A percentile compares a stretch with the other conserved stretches of the same genome.
Conservation (phyloP, 2,113 vertebrate genomes). For the Terrapene triunguis region DNA sequence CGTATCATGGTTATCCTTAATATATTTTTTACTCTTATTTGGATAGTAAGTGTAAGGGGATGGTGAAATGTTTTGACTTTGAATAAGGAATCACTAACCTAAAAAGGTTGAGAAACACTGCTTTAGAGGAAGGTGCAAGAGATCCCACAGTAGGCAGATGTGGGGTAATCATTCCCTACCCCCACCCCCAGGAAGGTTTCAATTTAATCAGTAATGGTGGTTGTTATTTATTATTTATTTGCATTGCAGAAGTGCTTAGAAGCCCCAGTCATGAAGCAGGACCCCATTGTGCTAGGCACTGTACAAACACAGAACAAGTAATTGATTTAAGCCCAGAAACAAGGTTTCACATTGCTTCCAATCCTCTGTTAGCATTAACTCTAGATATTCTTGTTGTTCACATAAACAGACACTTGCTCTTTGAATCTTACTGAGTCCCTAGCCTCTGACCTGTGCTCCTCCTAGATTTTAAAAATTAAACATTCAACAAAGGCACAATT, state of each 20-base stretch:
- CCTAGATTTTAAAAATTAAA: not conserved
- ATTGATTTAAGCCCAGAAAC: not conserved
- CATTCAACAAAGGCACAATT: not conserved
- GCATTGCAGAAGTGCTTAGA: constrained; percentile 24
- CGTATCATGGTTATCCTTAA: not conserved
- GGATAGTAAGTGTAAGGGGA: not conserved
- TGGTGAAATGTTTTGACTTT: not conserved
- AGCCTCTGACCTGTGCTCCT: not conserved
- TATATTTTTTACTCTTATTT: not conserved
- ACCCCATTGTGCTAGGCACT: not conserved
- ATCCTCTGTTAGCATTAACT: not conserved
- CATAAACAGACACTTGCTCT: not conserved
- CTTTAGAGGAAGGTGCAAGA: not conserved
- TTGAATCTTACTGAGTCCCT: not conserved
- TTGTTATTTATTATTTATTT: constrained; percentile 11
- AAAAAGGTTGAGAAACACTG: not conserved
- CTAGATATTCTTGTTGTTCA: not conserved
- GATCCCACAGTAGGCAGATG: not conserved
- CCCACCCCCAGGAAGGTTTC: not conserved
- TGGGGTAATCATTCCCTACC: not conserved
- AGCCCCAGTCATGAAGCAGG: not conserved
- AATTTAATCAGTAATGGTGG: not conserved
- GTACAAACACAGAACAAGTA: not conserved
- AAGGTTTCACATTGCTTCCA: not conserved
- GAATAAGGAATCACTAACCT: not conserved